Percentiles rank a stretch among this genome's conserved stretches.
phyloP scores from a whole-genome alignment of 2,113 vertebrate genomes.

The Climacteris rufus region DNA sequence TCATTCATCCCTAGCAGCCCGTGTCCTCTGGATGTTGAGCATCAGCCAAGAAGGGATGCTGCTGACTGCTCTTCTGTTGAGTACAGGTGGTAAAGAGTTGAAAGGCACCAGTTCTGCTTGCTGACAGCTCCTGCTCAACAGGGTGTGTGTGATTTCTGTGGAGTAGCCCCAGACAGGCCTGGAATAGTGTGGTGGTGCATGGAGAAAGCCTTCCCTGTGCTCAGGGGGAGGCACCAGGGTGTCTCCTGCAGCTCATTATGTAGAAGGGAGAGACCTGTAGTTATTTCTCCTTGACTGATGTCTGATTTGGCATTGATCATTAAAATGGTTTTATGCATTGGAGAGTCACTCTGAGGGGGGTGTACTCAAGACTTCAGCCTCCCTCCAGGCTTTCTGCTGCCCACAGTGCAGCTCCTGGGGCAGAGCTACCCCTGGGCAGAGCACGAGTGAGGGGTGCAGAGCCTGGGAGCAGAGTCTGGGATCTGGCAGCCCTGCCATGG shows the following conservation, averaged over 20 bases:
- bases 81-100: neutral
- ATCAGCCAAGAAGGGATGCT: neutral
- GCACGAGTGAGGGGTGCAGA: rapidly evolving
- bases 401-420: rapidly evolving
- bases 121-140: neutral
- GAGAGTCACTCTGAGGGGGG: neutral
- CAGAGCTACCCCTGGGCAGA: neutral
- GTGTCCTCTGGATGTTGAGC: neutral
- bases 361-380: neutral
- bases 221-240: neutral
- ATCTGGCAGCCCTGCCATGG: neutral
- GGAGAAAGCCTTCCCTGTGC: neutral
- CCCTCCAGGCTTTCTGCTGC: neutral
- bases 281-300: neutral
- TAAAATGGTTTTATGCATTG: neutral
- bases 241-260: neutral
- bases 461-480: neutral
- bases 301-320: neutral
- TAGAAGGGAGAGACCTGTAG: neutral
- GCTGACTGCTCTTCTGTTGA: neutral
- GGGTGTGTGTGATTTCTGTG: neutral
- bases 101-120: neutral
- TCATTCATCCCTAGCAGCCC: neutral
- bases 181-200: neutral
- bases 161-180: neutral